Evolutionary conservation across 2,113 vertebrate species (phyloP).

Genomic region (Clarias macrocephalus): DNA sequence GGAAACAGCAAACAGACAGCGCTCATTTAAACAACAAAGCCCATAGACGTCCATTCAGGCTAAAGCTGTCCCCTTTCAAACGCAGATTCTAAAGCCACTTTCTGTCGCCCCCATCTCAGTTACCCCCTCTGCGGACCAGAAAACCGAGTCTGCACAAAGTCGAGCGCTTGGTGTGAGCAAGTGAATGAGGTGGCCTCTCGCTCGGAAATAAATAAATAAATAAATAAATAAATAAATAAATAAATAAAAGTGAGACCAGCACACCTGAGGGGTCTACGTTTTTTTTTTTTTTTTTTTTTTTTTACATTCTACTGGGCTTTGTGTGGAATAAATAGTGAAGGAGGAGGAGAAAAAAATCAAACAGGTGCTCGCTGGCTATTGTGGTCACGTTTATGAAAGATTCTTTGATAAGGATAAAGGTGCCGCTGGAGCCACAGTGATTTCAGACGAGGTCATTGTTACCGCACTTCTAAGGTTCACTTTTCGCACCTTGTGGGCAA

Average conservation of each 20-base stretch:
- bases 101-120: conserved; percentile 82
- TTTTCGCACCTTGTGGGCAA: conserved; percentile 63
- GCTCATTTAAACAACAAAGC: conserved; percentile 98
- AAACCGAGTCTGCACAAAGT: conserved; percentile 84
- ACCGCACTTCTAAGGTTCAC: conserved; percentile 62
- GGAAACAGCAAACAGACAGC: conserved; percentile 89
- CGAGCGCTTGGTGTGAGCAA: conserved; percentile 83
- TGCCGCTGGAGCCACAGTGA: conserved; percentile 71
- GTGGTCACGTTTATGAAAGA: conserved; percentile 77
- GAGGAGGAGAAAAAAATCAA: conserved; percentile 84
- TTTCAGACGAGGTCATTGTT: conserved; percentile 76
- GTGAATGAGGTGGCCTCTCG: conserved; percentile 82
- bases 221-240: conserved; percentile 51
- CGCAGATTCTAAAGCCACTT: conserved; percentile 84
- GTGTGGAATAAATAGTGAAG: conserved; percentile 82
- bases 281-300: conserved; percentile 18
- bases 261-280: conserved; percentile 76
- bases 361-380: conserved; percentile 79
- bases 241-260: conserved; percentile 70
- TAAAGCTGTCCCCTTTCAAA: conserved; percentile 96
- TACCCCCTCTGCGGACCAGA: conserved; percentile 79
- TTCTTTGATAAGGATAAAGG: conserved; percentile 74
- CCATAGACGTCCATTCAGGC: conserved; percentile 90
- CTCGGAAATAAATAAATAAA: conserved; percentile 27
- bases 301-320: conserved; percentile 77